phyloP scores from a whole-genome alignment of 2,113 vertebrate species.

The Aspidoscelis tigris region DNA sequence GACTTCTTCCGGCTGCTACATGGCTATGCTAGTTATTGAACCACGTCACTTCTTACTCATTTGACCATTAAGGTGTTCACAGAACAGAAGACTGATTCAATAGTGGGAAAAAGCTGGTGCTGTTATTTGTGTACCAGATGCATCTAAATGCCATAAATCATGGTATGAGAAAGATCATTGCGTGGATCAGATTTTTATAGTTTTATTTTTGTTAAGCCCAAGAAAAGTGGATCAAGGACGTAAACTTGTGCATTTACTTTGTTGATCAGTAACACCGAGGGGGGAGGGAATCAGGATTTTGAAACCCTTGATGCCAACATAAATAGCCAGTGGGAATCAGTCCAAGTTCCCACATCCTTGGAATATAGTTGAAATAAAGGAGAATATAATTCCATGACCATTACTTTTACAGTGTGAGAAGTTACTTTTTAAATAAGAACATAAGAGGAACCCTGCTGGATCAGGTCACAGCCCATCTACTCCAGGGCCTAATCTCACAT shows the following conservation, averaged over 20 bases:
- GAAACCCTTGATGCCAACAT: slow-evolving; percentile 11
- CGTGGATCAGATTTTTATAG: not conserved
- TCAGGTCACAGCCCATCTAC: no score
- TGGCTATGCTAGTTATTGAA: not conserved
- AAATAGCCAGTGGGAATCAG: slow-evolving; percentile 6
- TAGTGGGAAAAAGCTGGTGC: not conserved
- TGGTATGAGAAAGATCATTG: no score
- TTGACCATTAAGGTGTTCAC: not conserved
- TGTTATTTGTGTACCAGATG: not conserved
- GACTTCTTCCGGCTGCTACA: no score
- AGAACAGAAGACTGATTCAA: not conserved
- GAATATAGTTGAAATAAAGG: slow-evolving; percentile 7
- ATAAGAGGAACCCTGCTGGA: no score
- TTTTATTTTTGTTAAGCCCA: not conserved
- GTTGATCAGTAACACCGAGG: slow-evolving; percentile 12
- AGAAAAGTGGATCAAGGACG: not conserved
- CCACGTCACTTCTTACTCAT: not conserved
- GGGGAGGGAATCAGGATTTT: not conserved
- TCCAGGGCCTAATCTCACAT: no score
- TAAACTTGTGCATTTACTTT: not conserved
- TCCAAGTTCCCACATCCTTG: not conserved
- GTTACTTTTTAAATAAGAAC: slow-evolving; percentile 8
- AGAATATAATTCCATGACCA: not conserved
- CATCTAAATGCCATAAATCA: not conserved
- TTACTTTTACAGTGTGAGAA: not conserved